Conservation (phyloP, 53 echinoderm and acorn worm species). For the Stichopus horrens region DNA sequence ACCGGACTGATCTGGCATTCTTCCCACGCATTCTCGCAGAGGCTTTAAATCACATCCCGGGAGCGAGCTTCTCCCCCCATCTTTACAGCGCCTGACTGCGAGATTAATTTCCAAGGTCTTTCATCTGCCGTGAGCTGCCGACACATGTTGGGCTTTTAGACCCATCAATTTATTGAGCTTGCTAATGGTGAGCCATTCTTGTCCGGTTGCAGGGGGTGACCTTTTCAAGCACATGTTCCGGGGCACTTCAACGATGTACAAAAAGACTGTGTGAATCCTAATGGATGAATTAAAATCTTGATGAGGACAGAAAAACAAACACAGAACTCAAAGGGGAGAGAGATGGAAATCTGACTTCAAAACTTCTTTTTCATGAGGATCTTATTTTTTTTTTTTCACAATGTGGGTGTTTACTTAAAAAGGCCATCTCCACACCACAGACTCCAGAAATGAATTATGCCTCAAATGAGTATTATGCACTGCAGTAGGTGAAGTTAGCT, state of each 20-base stretch:
- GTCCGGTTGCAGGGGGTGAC: constrained; percentile 7
- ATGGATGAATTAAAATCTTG: constrained; percentile 19
- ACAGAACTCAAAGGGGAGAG: too few species aligned
- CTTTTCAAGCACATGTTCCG: constrained; percentile 40
- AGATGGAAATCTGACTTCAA: too few species aligned
- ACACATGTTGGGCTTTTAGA: constrained; percentile 43
- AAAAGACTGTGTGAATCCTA: constrained; percentile 9
- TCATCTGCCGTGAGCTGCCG: constrained; percentile 33
- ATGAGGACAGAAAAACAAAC: too few species aligned
- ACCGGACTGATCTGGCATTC: background rate
- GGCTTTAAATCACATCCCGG: constrained; percentile 30
- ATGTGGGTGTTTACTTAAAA: too few species aligned
- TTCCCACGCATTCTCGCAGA: constrained; percentile 25
- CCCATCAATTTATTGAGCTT: constrained; percentile 38
- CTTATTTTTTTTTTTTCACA: too few species aligned
- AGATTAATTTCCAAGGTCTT: constrained; percentile 46
- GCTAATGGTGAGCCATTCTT: constrained; percentile 27
- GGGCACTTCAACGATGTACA: background rate
- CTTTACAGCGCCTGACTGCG: constrained; percentile 5
- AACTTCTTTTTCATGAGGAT: too few species aligned
- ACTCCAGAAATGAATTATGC: too few species aligned
- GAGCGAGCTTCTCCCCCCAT: background rate
- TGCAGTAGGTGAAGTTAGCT: too few species aligned
- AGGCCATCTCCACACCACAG: too few species aligned
- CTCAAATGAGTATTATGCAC: too few species aligned